Conservation (phyloP, 2,113 vertebrate species). For the Anarrhichthys ocellatus region DNA sequence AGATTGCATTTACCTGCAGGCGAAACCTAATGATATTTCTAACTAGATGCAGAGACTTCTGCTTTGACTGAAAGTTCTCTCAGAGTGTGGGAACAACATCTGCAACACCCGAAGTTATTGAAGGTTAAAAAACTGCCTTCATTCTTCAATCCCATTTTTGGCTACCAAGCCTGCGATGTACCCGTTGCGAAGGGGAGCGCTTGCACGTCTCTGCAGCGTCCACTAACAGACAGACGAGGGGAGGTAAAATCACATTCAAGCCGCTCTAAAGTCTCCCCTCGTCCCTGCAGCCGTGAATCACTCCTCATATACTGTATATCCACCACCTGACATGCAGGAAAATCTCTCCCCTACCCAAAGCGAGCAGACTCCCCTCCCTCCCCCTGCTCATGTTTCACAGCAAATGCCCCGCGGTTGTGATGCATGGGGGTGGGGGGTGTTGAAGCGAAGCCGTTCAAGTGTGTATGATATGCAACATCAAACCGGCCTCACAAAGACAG, state of each 20-base stretch:
- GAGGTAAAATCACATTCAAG: slow-evolving; percentile 17
- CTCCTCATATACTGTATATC: slow-evolving; percentile 26
- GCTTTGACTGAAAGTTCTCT: background rate
- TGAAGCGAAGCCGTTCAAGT: slow-evolving; percentile 33
- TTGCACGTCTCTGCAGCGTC: background rate
- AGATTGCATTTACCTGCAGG: slow-evolving; percentile 1
- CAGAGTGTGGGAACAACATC: slow-evolving; percentile 13
- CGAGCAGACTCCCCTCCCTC: background rate
- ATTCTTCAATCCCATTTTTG: background rate
- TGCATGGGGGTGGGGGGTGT: slow-evolving; percentile 12
- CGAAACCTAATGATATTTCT: background rate
- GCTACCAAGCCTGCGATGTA: background rate
- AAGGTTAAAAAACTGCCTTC: slow-evolving; percentile 11
- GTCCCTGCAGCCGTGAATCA: background rate
- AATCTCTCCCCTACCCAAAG: slow-evolving; percentile 24
- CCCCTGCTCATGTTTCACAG: slow-evolving; percentile 29
- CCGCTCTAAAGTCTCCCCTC: slow-evolving; percentile 1
- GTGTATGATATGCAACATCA: slow-evolving; percentile 55
- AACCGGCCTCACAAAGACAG: slow-evolving; percentile 32
- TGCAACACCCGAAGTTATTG: slow-evolving; percentile 9
- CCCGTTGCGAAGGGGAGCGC: too few relatives aligned
- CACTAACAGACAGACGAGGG: slow-evolving; percentile 1
- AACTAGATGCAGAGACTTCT: background rate
- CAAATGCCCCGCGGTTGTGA: slow-evolving; percentile 53
- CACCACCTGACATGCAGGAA: slow-evolving; percentile 23